Evolutionary conservation across 2,797 vertebrate genomes (phyloP), one percentile per base, ranked within the genome.

Genomic region (Darevskia nairensis): DNA sequence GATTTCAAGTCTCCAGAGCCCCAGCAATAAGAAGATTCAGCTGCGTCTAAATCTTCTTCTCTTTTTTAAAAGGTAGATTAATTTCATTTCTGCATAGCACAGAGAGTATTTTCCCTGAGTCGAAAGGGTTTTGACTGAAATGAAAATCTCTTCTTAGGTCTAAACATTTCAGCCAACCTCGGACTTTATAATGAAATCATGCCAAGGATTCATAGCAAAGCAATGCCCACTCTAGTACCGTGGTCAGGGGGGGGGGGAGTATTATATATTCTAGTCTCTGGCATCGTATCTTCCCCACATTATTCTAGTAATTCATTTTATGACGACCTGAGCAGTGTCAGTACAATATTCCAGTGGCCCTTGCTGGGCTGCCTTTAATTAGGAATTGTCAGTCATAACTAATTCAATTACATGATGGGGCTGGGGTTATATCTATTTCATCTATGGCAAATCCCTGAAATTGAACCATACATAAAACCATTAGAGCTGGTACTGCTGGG

Each of bases 321-420:
- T 44, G n/a, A 25, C 87, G 76, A 90, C 85, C 89, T 87, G 75
- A 84, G 25, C 41, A 59, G 50, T n/a, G n/a, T 41, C 59, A 80
- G 88, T 55, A 89, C 78, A 89, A 85, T 85, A 85, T 89, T 87
- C 87, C 85, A 87, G 41, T 90, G 85, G 55, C 50, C 85, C 68
- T 85, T 84, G 29, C 81, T 55, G 27, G 85, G 82, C 41, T 11
- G 74, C 81, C 46, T 32, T 79, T 87, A 84, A 87, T 87, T 90
- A 87, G 27, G 77, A 80, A 80, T 80, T 84, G 85, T 90, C 82
- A 76, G 82, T 87, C 82, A 85, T 80, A 69, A 85, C 82, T 90
- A 87, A 90, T 87, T 87, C 64, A 84, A 84, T 87, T 90, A 76
- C 41, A 25, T 32, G 81, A 66, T 19, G 21, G 76, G 50, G 32